These are phyloP conservation scores for Drosophila guanche DNA, from an alignment of 1,140 invertebrate species.

Conservation along the genomic window DNA sequence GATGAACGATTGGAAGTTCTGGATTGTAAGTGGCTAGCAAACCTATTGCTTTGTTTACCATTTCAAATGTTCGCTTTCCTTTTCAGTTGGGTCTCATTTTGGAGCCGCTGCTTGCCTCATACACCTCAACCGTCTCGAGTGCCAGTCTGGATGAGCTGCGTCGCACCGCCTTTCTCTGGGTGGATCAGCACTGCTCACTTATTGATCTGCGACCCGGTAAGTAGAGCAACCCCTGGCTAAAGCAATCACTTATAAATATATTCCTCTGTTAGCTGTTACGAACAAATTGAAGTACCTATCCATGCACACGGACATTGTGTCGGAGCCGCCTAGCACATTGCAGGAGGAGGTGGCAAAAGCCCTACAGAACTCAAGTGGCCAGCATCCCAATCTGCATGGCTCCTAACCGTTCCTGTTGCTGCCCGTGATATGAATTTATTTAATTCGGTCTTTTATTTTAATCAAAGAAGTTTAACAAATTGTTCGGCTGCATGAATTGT, in stretches of 20 bases:
- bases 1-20: conserved; percentile 98
- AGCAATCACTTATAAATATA: neutral
- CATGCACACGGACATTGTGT: conserved; percentile 96
- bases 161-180: conserved; percentile 95
- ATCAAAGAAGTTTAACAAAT: conserved; percentile 40
- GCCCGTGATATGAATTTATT: conserved; percentile 76
- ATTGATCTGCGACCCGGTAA: conserved; percentile 95
- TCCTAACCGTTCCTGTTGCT: conserved; percentile 56
- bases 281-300: conserved; percentile 95
- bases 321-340: conserved; percentile 91
- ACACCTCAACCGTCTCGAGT: conserved; percentile 95
- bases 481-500: conserved; percentile 56
- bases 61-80: neutral
- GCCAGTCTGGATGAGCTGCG: conserved; percentile 95
- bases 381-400: conserved; percentile 81
- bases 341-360: conserved; percentile 90
- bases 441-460: conserved; percentile 46
- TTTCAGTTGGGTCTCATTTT: conserved; percentile 95
- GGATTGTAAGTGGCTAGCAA: conserved; percentile 89
- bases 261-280: conserved; percentile 89
- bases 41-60: neutral
- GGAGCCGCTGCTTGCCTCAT: conserved; percentile 93
- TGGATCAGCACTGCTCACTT: conserved; percentile 97
- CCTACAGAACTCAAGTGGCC: conserved; percentile 69
- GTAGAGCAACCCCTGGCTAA: neutral